phyloP scores from a whole-genome alignment of 2,888 invertebrate genomes.

The Tanytarsus gracilentus region DNA sequence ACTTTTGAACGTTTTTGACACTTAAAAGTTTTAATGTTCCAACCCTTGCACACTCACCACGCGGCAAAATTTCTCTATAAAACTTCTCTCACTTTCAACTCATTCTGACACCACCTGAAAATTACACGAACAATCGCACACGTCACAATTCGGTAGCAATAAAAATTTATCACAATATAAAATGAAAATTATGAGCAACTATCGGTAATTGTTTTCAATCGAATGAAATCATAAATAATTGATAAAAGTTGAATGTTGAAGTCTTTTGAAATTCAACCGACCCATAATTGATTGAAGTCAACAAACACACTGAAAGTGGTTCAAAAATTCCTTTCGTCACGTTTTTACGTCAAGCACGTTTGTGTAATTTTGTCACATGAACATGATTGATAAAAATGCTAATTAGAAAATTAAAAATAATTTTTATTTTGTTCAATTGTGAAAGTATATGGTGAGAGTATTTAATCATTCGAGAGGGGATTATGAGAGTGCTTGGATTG shows the following conservation, averaged over 20 bases:
- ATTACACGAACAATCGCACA: not conserved
- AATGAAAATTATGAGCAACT: conserved; percentile 8
- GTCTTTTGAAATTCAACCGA: not conserved
- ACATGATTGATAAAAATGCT: not conserved
- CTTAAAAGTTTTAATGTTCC: too few species aligned
- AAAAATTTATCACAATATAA: conserved; percentile 7
- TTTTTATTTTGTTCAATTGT: conserved; percentile 15
- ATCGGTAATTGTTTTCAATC: conserved; percentile 10
- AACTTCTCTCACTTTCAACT: too few species aligned
- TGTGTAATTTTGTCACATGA: too few species aligned
- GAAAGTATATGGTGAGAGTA: conserved; percentile 31
- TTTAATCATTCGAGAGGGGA: conserved; percentile 33
- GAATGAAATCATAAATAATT: conserved; percentile 19
- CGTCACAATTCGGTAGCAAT: too few species aligned
- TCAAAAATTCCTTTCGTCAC: too few species aligned
- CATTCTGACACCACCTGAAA: conserved; percentile 3
- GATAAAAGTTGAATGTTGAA: not conserved
- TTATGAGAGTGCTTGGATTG: conserved; percentile 34
- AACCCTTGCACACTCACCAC: too few species aligned
- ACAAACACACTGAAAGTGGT: not conserved
- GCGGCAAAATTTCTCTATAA: too few species aligned
- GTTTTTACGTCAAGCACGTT: too few species aligned
- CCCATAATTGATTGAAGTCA: not conserved
- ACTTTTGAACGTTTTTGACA: too few species aligned
- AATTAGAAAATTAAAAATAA: not conserved